Conservation (phyloP, 1,140 invertebrate genomes). For the Sinonovacula constricta region DNA sequence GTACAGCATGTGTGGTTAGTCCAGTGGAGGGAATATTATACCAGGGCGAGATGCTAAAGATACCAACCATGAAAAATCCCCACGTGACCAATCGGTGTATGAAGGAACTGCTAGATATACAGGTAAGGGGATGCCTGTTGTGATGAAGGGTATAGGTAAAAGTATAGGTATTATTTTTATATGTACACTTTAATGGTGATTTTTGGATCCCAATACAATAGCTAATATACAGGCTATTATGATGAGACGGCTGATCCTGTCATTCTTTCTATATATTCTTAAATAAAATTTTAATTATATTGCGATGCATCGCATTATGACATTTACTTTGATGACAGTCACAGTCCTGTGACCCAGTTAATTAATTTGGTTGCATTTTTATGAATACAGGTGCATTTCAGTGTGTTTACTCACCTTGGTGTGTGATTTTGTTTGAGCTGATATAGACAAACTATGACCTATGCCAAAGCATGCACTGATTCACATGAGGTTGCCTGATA, state of each 20-base stretch:
- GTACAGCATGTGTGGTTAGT: slow-evolving; percentile 95
- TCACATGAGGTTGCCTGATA: too few relatives aligned
- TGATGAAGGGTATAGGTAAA: background rate
- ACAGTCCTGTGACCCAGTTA: too few relatives aligned
- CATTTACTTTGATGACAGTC: too few relatives aligned
- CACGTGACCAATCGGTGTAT: slow-evolving; percentile 81
- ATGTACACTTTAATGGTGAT: background rate
- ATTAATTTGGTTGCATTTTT: too few relatives aligned
- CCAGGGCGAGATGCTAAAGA: slow-evolving; percentile 79
- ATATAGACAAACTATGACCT: too few relatives aligned
- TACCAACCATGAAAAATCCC: slow-evolving; percentile 84
- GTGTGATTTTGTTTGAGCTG: too few relatives aligned
- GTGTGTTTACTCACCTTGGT: too few relatives aligned
- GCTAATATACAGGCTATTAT: background rate
- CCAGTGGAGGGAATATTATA: slow-evolving; percentile 90
- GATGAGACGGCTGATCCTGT: background rate
- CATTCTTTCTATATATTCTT: too few relatives aligned
- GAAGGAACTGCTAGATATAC: slow-evolving; percentile 88
- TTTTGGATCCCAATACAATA: background rate
- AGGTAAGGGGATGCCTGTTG: slow-evolving; percentile 63
- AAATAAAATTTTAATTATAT: too few relatives aligned
- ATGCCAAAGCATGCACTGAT: too few relatives aligned
- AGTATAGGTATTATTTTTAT: background rate
- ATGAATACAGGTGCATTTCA: too few relatives aligned
- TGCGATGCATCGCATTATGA: too few relatives aligned